Evolutionary conservation across 1,140 invertebrate genomes (phyloP).

Genomic region (Aphidius ervi): DNA sequence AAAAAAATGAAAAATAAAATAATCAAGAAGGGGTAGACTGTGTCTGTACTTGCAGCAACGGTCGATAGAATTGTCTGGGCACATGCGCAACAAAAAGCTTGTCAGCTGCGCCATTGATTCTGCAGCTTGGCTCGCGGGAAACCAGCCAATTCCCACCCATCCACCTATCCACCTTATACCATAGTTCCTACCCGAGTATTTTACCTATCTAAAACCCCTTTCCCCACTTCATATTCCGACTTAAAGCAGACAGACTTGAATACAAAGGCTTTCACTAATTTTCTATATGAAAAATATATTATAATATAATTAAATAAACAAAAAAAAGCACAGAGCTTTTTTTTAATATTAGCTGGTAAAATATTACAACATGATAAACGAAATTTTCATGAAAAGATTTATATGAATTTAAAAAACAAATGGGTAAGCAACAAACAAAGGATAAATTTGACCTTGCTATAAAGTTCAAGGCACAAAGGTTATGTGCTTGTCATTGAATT

Average conservation of each 20-base stretch:
- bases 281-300: constrained; percentile 1
- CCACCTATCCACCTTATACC: not conserved
- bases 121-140: constrained; percentile 13
- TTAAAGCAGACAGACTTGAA: constrained; percentile 26
- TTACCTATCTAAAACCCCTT: constrained; percentile 11
- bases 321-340: no score
- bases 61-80: constrained; percentile 52
- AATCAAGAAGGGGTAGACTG: constrained; percentile 44
- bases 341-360: no score
- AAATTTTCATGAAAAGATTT: no score
- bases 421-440: no score
- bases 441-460: no score
- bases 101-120: constrained; percentile 51
- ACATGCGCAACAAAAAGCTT: constrained; percentile 39
- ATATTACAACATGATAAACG: no score
- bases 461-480: no score
- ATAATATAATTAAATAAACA: not conserved
- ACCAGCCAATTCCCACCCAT: constrained; percentile 3
- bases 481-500: no score
- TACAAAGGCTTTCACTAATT: constrained; percentile 14
- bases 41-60: constrained; percentile 46
- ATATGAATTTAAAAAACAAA: no score
- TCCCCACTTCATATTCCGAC: constrained; percentile 18
- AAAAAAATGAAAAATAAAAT: constrained; percentile 14
- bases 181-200: not conserved